Percentiles rank a stretch among this genome's conserved stretches.
Conservation (phyloP, 2,113 vertebrate species). For the Mormyrus lacerda region DNA sequence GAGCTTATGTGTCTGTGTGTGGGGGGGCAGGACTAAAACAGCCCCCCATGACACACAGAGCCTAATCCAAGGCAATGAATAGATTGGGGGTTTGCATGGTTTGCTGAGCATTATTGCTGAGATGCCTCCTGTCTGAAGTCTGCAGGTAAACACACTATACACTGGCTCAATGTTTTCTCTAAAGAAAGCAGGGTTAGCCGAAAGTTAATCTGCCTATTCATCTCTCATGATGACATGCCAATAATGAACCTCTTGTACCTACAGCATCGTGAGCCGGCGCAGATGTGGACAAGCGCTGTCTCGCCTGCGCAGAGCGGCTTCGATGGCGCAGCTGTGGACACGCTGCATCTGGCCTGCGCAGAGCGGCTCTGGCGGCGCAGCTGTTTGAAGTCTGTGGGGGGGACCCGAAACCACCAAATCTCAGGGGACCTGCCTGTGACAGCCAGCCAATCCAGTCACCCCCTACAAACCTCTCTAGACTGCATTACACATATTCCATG, state of each 20-base stretch:
- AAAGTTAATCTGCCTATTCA: slow-evolving; percentile 51
- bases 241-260: slow-evolving; percentile 10
- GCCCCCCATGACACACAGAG: not conserved
- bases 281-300: slow-evolving; percentile 17
- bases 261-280: not conserved
- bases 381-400: not conserved
- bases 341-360: not conserved
- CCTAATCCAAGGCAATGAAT: not conserved
- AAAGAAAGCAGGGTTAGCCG: slow-evolving; percentile 49
- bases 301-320: not conserved
- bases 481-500: not conserved
- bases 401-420: slow-evolving; percentile 23
- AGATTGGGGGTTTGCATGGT: not conserved
- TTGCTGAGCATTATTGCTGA: not conserved
- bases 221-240: slow-evolving; percentile 41
- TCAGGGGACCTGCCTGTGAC: not conserved
- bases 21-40: not conserved
- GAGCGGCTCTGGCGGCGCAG: slow-evolving; percentile 11
- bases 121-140: slow-evolving; percentile 33
- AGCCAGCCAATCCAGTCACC: not conserved
- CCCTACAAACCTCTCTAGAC: not conserved
- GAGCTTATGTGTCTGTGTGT: not conserved
- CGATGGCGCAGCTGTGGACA: slow-evolving; percentile 14
- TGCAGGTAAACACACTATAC: slow-evolving; percentile 43
- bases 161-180: slow-evolving; percentile 29